phyloP scores from a whole-genome alignment of 2,888 invertebrate species.

The Mesoligia furuncula region DNA sequence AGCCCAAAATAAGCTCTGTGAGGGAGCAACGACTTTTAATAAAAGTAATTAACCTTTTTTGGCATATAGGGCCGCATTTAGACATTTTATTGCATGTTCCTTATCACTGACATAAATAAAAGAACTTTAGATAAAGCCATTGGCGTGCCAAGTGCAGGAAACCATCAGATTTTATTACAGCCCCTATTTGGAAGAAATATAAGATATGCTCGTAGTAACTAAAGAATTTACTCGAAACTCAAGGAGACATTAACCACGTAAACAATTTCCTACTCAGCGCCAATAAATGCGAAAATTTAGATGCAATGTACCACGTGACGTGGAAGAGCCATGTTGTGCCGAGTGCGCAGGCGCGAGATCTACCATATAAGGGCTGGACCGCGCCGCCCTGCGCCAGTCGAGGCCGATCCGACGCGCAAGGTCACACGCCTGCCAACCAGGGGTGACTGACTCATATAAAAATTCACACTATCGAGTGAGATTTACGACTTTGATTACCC shows the following conservation, averaged over 20 bases:
- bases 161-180: constrained; percentile 54
- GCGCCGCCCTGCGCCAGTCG: constrained; percentile 75
- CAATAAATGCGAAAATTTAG: constrained; percentile 76
- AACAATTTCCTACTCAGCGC: constrained; percentile 60
- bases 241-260: constrained; percentile 59
- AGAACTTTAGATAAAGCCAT: constrained; percentile 52
- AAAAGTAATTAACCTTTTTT: constrained; percentile 26
- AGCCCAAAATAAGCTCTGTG: not conserved
- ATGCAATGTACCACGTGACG: constrained; percentile 78
- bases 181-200: constrained; percentile 53
- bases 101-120: constrained; percentile 36
- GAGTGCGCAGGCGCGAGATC: constrained; percentile 62
- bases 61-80: constrained; percentile 37
- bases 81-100: constrained; percentile 32
- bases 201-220: constrained; percentile 44
- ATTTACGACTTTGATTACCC: constrained; percentile 81
- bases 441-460: constrained; percentile 85
- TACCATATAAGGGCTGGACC: constrained; percentile 77
- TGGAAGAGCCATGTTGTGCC: constrained; percentile 73
- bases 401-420: constrained; percentile 74
- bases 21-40: constrained; percentile 14
- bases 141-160: constrained; percentile 53
- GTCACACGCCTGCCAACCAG: constrained; percentile 69
- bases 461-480: constrained; percentile 80
- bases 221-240: constrained; percentile 61